phyloP scores from a whole-genome alignment of 2,888 invertebrate genomes.

The Parnassius smintheus region DNA sequence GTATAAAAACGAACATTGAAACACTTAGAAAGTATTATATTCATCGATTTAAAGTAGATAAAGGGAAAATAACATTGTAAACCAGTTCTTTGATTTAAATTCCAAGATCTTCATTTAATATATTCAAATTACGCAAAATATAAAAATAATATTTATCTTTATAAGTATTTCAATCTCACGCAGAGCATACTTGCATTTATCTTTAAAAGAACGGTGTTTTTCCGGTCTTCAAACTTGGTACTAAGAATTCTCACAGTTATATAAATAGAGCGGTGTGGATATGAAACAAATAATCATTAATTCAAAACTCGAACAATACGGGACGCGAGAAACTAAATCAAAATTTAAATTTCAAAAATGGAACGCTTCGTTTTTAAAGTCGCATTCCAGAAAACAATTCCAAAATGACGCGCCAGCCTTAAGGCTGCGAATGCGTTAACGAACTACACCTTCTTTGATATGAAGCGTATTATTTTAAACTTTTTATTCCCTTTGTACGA shows the following conservation, averaged over 20 bases:
- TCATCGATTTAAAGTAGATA: constrained; percentile 1
- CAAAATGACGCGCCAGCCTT: constrained; percentile 67
- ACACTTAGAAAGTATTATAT: too few relatives aligned
- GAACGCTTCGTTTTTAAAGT: constrained; percentile 53
- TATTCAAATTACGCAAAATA: constrained; percentile 19
- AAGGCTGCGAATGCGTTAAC: constrained; percentile 78
- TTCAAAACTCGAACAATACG: constrained; percentile 24
- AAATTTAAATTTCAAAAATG: constrained; percentile 52
- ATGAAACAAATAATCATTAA: constrained; percentile 18
- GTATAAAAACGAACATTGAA: too few relatives aligned
- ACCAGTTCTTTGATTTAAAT: constrained; percentile 18
- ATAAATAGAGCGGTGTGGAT: constrained; percentile 18
- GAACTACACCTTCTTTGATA: constrained; percentile 78
- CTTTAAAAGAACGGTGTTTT: constrained; percentile 7
- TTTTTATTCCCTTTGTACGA: constrained; percentile 52
- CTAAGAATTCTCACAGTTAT: background rate
- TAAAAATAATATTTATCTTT: background rate
- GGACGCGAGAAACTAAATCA: constrained; percentile 42
- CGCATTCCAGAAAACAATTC: constrained; percentile 80
- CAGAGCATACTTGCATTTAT: constrained; percentile 10
- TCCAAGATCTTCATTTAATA: constrained; percentile 6
- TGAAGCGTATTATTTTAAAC: constrained; percentile 76
- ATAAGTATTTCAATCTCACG: constrained; percentile 6
- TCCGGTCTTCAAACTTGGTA: constrained; percentile 15
- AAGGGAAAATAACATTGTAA: constrained; percentile 7